phyloP scores from a whole-genome alignment of 2,113 vertebrate genomes.

The Ceyx cyanopectus region DNA sequence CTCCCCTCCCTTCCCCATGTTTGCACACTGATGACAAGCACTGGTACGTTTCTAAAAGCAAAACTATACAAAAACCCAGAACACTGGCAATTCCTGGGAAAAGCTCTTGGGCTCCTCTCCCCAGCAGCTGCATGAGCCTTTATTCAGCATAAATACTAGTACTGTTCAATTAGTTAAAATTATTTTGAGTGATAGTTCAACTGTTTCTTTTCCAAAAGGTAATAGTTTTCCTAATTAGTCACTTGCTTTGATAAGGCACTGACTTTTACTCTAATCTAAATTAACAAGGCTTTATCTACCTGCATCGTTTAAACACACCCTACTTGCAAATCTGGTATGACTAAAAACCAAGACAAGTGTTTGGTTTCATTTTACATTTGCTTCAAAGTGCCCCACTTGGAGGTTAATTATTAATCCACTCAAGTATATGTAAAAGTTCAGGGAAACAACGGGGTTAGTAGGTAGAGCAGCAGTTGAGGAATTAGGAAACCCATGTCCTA shows the following conservation, averaged over 20 bases:
- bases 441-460: slow-evolving; percentile 44
- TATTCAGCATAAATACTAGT: background rate
- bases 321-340: slow-evolving; percentile 72
- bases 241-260: slow-evolving; percentile 65
- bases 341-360: slow-evolving; percentile 71
- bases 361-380: slow-evolving; percentile 72
- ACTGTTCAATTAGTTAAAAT: slow-evolving; percentile 58
- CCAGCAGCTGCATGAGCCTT: background rate
- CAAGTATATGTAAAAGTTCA: slow-evolving; percentile 50
- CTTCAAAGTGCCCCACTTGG: slow-evolving; percentile 58
- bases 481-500: background rate
- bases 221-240: slow-evolving; percentile 71
- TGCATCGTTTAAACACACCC: slow-evolving; percentile 68
- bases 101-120: background rate
- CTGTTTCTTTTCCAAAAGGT: slow-evolving; percentile 65
- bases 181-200: slow-evolving; percentile 40
- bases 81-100: background rate
- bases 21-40: slow-evolving; percentile 53
- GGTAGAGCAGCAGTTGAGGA: slow-evolving; percentile 6
- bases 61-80: slow-evolving; percentile 3
- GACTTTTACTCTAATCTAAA: slow-evolving; percentile 70
- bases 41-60: slow-evolving; percentile 44
- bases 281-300: slow-evolving; percentile 73
- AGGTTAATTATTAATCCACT: slow-evolving; percentile 67
- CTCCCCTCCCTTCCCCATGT: slow-evolving; percentile 38